Evolutionary conservation across 2,113 vertebrate genomes (phyloP), one percentile per base, ranked within the genome.

Genomic region (Hypanus sabinus): DNA sequence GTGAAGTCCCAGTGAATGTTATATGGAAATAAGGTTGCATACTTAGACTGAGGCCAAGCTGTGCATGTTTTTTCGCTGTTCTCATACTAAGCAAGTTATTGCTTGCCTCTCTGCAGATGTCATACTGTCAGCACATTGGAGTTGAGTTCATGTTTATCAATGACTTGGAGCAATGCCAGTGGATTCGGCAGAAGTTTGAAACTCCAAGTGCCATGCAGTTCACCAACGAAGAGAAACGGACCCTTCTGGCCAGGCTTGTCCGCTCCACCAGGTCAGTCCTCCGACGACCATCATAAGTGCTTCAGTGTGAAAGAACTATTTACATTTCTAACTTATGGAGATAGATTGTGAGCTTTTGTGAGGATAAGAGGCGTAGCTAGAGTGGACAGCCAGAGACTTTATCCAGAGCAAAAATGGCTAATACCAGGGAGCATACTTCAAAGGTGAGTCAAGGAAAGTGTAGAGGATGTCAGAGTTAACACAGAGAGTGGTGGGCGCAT

Each of bases 61-160:
- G 33, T 30, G 57, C 60, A 65, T 33, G 30, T 14, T 90, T 68
- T 46, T n/a, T 1, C 14, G 0, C 87, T 18, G 6, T 12, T n/a
- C 27, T 20, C 33, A 5, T 14, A n/a, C 30, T 33, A 33, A 90
- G 57, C 77, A 18, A 22, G 16, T 14, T 16, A 1, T 0, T 0
- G 0, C 0, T 36, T 46, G 27, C 87, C 94, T 22, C 60, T 10
- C 94, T 33, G 94, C 94, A 99, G 98, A 96, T 95, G 96, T 97
- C 98, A 0, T 99, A 99, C 96, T 99, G 99, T 94, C 98, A 98
- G 96, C 98, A 99, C 94, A 98, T 99, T 0, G 98, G 99, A 0
- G 98, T 99, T 38, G 99, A 99, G 95, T 99, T 99, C 95, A 99
- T 99, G 98, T 99, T 99, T 94, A 99, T 99, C 94, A 99, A 99